These are phyloP conservation scores for Bos indicus DNA, from an alignment of 2,113 vertebrate genomes.

Conservation along the genomic window DNA sequence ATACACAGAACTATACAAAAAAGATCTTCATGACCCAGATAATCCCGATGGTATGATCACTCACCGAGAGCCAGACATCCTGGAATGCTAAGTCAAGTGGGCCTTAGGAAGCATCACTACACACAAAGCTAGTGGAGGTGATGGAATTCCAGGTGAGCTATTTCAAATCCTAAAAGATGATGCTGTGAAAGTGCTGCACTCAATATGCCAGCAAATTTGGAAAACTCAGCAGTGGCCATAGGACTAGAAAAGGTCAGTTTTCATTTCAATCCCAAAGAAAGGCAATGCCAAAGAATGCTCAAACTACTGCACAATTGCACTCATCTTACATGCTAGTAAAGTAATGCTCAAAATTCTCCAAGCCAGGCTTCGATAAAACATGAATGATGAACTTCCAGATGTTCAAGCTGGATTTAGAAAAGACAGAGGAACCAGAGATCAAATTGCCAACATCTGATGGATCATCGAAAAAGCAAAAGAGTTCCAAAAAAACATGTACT, in stretches of 20 bases:
- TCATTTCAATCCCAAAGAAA: neutral
- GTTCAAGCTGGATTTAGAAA: neutral
- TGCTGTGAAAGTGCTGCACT: neutral
- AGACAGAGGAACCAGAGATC: neutral
- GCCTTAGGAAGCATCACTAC: neutral
- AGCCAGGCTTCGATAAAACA: neutral
- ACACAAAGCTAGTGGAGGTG: neutral
- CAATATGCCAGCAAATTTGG: neutral
- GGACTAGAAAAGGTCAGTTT: neutral
- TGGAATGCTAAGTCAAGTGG: neutral
- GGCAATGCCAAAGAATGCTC: neutral
- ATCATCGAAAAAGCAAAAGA: neutral
- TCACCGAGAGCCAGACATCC: neutral
- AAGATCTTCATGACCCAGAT: neutral
- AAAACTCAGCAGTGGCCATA: neutral
- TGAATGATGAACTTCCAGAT: neutral
- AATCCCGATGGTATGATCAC: neutral
- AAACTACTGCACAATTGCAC: neutral
- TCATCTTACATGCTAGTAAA: neutral
- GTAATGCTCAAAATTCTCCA: neutral
- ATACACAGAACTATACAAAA: neutral
- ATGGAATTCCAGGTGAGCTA: neutral
- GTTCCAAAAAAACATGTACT: neutral
- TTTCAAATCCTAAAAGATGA: neutral
- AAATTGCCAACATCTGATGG: neutral